Percentiles rank a stretch among this genome's conserved stretches.
These are phyloP conservation scores for Cynocephalus volans DNA, from an alignment of 2,113 vertebrate species.

Conservation along the genomic window DNA sequence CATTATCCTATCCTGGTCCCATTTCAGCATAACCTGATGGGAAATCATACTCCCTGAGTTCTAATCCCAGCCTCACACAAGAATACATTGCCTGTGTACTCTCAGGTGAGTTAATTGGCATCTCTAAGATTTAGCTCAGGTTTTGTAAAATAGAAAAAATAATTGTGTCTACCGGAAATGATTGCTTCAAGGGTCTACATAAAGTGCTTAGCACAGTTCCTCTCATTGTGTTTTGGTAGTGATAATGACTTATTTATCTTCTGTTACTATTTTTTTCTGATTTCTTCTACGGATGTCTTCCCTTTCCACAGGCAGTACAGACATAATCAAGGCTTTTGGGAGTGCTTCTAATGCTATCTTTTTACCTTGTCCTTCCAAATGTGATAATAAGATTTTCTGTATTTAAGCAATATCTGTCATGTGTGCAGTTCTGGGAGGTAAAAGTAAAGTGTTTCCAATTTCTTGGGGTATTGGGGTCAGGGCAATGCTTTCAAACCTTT, in stretches of 20 bases:
- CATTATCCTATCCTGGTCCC: neutral
- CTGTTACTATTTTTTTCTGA: neutral
- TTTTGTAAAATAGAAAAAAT: neutral
- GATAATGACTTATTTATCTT: neutral
- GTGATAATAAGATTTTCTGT: neutral
- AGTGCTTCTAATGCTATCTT: neutral
- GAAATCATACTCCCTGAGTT: neutral
- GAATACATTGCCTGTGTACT: neutral
- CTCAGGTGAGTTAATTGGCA: neutral
- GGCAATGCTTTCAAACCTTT: neutral
- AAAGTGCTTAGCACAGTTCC: neutral
- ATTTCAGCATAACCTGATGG: neutral
- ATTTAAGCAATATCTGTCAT: neutral
- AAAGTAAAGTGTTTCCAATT: neutral
- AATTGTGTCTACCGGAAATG: neutral
- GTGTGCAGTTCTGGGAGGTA: neutral
- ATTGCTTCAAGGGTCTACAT: neutral
- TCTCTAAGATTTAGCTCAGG: neutral
- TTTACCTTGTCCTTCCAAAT: neutral
- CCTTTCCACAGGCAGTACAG: neutral
- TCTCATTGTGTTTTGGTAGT: neutral
- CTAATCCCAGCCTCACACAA: neutral
- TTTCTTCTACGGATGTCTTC: neutral
- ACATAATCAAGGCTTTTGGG: neutral
- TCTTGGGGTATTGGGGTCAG: neutral